phyloP scores from a whole-genome alignment of 2,797 vertebrate genomes.

The Antrozous pallidus region DNA sequence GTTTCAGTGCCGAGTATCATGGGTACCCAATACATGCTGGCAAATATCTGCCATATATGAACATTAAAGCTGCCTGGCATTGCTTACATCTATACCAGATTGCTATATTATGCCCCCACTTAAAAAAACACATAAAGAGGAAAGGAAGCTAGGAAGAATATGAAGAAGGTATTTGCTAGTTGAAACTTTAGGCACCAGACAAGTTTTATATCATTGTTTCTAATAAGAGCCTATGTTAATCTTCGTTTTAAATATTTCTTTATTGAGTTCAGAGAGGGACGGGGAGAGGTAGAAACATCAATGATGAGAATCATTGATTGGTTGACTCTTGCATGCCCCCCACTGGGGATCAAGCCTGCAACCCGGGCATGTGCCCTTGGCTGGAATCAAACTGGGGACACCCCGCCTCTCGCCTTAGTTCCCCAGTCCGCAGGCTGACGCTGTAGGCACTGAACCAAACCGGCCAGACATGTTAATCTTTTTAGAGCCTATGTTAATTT shows the following conservation, averaged over 20 bases:
- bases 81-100: conserved; percentile 24
- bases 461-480: conserved; percentile 18
- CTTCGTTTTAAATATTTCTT: no score
- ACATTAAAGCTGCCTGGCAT: not conserved
- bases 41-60: conserved; percentile 27
- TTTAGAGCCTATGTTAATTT: conserved; percentile 73
- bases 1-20: not conserved
- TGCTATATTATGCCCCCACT: not conserved
- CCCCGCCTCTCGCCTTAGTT: no score
- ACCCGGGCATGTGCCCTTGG: no score
- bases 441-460: no score
- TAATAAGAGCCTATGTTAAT: conserved; percentile 70
- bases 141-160: not conserved
- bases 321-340: no score
- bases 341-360: no score
- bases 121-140: not conserved
- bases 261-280: no score
- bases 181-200: not conserved
- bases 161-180: conserved; percentile 34
- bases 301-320: no score
- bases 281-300: no score
- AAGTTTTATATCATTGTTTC: conserved; percentile 54
- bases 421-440: no score
- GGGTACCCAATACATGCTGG: not conserved
- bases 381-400: no score